Evolutionary conservation across 2,888 invertebrate genomes (phyloP).

Genomic region (Helicoverpa assulta): DNA sequence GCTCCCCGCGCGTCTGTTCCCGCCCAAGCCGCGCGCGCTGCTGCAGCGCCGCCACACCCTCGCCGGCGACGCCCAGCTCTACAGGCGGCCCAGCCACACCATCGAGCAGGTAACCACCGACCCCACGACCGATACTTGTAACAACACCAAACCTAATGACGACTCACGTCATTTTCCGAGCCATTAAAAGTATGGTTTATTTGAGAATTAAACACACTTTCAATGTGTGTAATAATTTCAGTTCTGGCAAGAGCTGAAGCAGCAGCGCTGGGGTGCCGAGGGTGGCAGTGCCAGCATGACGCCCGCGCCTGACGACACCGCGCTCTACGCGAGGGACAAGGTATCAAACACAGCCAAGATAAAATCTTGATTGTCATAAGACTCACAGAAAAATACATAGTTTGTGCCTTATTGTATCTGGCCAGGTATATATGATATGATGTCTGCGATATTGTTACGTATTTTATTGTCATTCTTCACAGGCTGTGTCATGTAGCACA

Average conservation of each 20-base stretch:
- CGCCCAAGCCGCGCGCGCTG: conserved; percentile 92
- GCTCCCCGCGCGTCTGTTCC: conserved; percentile 96
- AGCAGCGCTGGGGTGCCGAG: conserved; percentile 73
- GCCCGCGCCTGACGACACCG: conserved; percentile 81
- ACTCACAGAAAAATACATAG: too few species aligned
- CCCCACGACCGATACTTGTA: too few species aligned
- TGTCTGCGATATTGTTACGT: neutral
- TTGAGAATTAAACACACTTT: too few species aligned
- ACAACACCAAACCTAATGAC: too few species aligned
- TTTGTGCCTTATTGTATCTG: too few species aligned
- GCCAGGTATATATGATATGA: too few species aligned
- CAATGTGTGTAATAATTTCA: conserved; percentile 65
- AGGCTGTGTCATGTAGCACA: conserved; percentile 94
- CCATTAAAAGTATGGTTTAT: too few species aligned
- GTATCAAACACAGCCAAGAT: conserved; percentile 52
- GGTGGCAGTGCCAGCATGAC: conserved; percentile 77
- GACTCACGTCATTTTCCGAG: too few species aligned
- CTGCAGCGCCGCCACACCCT: conserved; percentile 94
- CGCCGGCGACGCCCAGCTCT: conserved; percentile 94
- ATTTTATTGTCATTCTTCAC: conserved; percentile 15
- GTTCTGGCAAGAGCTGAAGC: conserved; percentile 94
- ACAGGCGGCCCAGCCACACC: conserved; percentile 91
- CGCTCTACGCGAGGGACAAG: conserved; percentile 93
- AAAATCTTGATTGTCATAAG: too few species aligned
- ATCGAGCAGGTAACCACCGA: conserved; percentile 91